Evolutionary conservation across 2,797 vertebrate species (phyloP).

Genomic region (Macropus fuliginosus): DNA sequence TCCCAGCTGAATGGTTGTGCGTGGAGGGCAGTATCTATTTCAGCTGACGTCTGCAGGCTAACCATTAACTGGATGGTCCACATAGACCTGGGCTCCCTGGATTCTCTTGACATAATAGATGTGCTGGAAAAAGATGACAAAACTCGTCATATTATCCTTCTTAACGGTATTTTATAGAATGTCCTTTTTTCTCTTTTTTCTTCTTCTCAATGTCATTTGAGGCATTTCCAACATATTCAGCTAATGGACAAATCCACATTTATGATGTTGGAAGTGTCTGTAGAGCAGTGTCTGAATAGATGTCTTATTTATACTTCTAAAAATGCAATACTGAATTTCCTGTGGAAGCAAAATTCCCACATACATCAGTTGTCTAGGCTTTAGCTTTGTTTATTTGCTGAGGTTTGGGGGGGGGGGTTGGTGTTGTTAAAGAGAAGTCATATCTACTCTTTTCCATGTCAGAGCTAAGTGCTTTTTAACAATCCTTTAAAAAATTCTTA

Average conservation of each 20-base stretch:
- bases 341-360: background rate
- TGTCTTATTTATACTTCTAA: background rate
- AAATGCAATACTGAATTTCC: background rate
- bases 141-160: background rate
- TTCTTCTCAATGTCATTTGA: background rate
- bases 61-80: background rate
- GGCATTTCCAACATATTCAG: background rate
- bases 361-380: background rate
- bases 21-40: background rate
- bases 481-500: background rate
- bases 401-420: background rate
- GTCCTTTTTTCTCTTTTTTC: background rate
- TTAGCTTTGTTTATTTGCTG: background rate
- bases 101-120: background rate
- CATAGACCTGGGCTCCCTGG: fast-evolving
- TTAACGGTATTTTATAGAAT: background rate
- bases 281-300: background rate
- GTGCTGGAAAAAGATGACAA: background rate
- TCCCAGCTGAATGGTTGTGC: background rate
- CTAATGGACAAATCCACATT: background rate
- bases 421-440: background rate
- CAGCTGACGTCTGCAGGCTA: background rate
- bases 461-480: conserved; percentile 14
- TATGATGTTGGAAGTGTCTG: background rate
- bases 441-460: background rate